A percentile compares a stretch with the other conserved stretches of the same genome.
These are phyloP conservation scores for Corapipo altera DNA, from an alignment of 2,113 vertebrate species.

Conservation along the genomic window DNA sequence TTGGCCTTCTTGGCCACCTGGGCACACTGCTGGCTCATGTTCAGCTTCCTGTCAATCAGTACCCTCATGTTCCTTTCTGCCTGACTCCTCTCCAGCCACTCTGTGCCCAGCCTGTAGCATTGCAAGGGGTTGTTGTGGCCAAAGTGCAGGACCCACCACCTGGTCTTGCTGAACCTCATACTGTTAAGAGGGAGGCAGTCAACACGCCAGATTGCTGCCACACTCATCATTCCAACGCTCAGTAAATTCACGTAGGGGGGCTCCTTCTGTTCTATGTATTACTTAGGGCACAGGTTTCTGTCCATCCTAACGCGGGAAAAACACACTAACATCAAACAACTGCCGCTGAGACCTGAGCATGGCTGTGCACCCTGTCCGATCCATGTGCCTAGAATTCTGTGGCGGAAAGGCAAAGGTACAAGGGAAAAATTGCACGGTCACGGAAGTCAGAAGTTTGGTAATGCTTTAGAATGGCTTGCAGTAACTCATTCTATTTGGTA, in stretches of 20 bases:
- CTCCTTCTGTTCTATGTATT: fast-evolving
- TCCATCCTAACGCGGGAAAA: fast-evolving
- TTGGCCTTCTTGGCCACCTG: no score
- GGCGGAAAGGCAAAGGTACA: neutral
- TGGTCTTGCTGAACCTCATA: no score
- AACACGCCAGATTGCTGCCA: fast-evolving
- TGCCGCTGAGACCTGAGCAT: fast-evolving
- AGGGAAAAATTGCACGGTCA: fast-evolving
- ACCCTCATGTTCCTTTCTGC: no score
- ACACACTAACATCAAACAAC: fast-evolving
- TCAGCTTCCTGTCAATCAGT: no score
- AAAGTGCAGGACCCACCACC: no score
- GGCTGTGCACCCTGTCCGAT: fast-evolving
- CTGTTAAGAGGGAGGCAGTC: no score
- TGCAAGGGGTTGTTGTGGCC: no score
- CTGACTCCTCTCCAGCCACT: no score
- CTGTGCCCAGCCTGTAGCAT: no score
- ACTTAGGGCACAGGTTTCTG: neutral
- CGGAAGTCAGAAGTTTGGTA: neutral
- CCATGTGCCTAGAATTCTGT: fast-evolving
- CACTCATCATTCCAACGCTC: fast-evolving
- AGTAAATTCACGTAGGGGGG: fast-evolving
- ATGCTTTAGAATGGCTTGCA: neutral
- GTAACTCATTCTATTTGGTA: neutral
- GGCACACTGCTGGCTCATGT: no score